Evolutionary conservation across 2,113 vertebrate species (phyloP).

Genomic region (Antennarius striatus): DNA sequence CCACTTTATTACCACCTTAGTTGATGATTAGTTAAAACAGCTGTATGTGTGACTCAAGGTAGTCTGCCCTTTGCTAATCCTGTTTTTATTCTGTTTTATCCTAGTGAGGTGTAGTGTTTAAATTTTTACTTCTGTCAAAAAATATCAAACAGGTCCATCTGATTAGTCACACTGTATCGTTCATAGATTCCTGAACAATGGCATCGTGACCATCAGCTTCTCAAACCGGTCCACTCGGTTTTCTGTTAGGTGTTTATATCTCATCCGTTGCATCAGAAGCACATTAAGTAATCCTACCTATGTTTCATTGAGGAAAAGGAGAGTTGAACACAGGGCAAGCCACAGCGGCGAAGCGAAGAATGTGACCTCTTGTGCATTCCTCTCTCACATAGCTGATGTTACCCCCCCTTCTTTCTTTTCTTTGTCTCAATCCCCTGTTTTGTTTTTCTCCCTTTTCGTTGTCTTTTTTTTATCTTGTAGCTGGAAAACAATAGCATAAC

Average conservation of each 20-base stretch:
- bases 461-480: background rate
- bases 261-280: conserved; percentile 36
- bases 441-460: conserved; percentile 4
- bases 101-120: background rate
- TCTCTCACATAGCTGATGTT: conserved; percentile 72
- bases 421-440: conserved; percentile 3
- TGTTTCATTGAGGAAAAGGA: conserved; percentile 48
- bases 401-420: conserved; percentile 17
- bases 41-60: conserved; percentile 41
- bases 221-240: background rate
- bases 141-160: too few species aligned
- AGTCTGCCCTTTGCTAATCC: background rate
- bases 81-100: background rate
- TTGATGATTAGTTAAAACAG: conserved; percentile 53
- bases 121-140: too few species aligned
- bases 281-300: conserved; percentile 52
- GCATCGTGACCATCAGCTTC: conserved; percentile 1
- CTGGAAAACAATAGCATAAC: too few species aligned
- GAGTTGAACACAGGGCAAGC: conserved; percentile 67
- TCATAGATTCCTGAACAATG: background rate
- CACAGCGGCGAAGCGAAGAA: conserved; percentile 72
- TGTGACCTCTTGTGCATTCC: conserved; percentile 77
- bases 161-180: too few species aligned
- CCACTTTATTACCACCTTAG: conserved; percentile 30
- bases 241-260: conserved; percentile 20